Conservation (phyloP, 2,797 vertebrate species). For the Melanotaenia nigrans region DNA sequence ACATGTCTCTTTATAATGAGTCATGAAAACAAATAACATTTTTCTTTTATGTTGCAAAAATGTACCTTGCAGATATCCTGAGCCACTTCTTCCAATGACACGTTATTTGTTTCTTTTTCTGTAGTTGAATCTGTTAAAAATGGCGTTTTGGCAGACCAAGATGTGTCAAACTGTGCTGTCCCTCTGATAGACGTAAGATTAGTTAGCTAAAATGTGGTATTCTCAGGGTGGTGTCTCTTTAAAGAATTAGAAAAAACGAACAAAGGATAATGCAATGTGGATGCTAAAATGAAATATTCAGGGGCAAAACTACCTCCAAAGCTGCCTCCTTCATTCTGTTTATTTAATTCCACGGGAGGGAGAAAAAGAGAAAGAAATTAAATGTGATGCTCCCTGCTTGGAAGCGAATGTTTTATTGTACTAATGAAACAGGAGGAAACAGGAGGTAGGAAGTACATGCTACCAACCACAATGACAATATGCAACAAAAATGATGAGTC, state of each 20-base stretch:
- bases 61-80: neutral
- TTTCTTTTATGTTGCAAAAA: neutral
- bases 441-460: neutral
- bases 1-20: neutral
- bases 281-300: neutral
- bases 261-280: neutral
- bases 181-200: neutral
- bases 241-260: neutral
- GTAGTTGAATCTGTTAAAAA: neutral
- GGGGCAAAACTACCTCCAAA: neutral
- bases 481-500: slow-evolving; percentile 26
- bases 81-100: neutral
- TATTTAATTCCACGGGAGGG: neutral
- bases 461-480: slow-evolving; percentile 3
- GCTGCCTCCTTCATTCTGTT: neutral
- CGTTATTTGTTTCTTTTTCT: neutral
- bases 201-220: neutral
- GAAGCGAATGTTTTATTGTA: neutral
- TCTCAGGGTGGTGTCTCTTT: neutral
- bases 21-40: neutral
- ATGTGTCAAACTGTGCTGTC: neutral
- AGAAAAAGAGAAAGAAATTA: neutral
- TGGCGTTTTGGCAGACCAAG: neutral
- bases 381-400: neutral
- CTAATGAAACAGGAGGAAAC: neutral